Percentiles rank a stretch among this genome's conserved stretches.
Conservation (phyloP, 2,113 vertebrate species). For the Chaenogobius annularis region DNA sequence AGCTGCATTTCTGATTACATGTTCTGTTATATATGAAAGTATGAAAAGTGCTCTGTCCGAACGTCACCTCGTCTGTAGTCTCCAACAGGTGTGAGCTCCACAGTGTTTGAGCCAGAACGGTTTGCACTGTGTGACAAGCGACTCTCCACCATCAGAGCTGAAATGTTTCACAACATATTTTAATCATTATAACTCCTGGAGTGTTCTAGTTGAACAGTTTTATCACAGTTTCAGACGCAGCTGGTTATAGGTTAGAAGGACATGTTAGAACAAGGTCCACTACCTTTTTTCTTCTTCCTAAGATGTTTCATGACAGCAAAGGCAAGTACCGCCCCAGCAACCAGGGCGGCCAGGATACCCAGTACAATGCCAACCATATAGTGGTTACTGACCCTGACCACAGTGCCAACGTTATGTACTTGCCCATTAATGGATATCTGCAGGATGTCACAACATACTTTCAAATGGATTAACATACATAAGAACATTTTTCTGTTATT, state of each 20-base stretch:
- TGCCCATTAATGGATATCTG: slow-evolving; percentile 81
- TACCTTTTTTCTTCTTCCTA: slow-evolving; percentile 82
- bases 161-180: slow-evolving; percentile 46
- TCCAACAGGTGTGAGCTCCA: slow-evolving; percentile 67
- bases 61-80: slow-evolving; percentile 79
- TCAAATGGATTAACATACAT: background rate
- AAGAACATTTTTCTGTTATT: background rate
- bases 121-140: slow-evolving; percentile 59
- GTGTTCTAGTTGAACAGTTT: slow-evolving; percentile 59
- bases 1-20: background rate
- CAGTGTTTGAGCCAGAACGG: slow-evolving; percentile 52
- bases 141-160: slow-evolving; percentile 72
- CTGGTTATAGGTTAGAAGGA: slow-evolving; percentile 20
- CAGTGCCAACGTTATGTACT: slow-evolving; percentile 80
- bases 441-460: background rate
- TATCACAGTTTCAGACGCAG: slow-evolving; percentile 16
- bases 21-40: background rate
- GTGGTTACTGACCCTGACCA: slow-evolving; percentile 76
- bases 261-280: slow-evolving; percentile 47
- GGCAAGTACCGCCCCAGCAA: slow-evolving; percentile 72
- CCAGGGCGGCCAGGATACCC: slow-evolving; percentile 76
- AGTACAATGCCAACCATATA: slow-evolving; percentile 80
- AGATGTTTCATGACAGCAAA: slow-evolving; percentile 78
- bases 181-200: slow-evolving; percentile 49
- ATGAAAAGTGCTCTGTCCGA: background rate